Evolutionary conservation across 2,113 vertebrate species (phyloP).

Genomic region (Zootoca vivipara): DNA sequence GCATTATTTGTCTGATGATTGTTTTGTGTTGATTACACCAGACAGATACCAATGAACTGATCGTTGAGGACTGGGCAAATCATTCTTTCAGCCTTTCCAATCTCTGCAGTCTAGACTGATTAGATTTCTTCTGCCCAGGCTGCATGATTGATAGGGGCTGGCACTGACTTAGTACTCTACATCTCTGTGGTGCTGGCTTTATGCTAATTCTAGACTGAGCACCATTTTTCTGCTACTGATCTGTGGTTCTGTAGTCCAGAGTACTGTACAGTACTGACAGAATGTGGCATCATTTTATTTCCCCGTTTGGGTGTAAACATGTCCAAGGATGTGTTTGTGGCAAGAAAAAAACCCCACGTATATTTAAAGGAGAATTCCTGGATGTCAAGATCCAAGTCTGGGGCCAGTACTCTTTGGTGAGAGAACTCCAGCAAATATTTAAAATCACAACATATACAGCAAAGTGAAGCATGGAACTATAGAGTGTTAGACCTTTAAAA

Average conservation of each 20-base stretch:
- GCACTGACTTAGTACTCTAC: background rate
- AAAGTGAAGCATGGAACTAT: too few relatives aligned
- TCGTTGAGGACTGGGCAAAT: too few relatives aligned
- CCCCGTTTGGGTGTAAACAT: background rate
- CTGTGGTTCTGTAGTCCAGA: background rate
- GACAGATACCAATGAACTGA: too few relatives aligned
- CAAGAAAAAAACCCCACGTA: too few relatives aligned
- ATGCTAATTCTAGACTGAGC: background rate
- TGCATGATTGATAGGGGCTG: background rate
- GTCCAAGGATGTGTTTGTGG: background rate
- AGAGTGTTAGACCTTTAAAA: too few relatives aligned
- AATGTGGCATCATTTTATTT: background rate
- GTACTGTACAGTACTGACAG: background rate
- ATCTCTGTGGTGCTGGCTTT: background rate
- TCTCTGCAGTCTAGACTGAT: background rate
- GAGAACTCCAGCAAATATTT: too few relatives aligned
- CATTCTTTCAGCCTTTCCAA: background rate
- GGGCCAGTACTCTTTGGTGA: too few relatives aligned
- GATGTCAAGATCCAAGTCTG: too few relatives aligned
- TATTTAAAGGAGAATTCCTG: too few relatives aligned
- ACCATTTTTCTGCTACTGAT: background rate
- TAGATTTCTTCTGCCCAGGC: background rate
- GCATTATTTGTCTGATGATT: background rate
- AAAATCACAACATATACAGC: too few relatives aligned
- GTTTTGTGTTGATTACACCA: background rate